Base-by-base conservation (phyloP, 2,888 invertebrate genomes). In the Phalera bucephala region DNA sequence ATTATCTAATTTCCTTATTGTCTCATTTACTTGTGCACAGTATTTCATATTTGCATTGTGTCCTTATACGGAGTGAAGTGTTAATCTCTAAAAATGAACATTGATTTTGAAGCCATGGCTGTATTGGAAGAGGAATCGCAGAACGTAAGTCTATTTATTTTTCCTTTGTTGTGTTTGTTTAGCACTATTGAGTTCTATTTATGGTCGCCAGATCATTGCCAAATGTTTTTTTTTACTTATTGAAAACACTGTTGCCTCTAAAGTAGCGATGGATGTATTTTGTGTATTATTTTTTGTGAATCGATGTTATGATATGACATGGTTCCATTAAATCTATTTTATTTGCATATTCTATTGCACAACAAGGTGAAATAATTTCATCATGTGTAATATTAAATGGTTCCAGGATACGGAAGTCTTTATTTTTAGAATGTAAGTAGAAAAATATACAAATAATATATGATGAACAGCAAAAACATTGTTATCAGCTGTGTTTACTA, bases 31-130 rank as follows among this genome's bases (percentile, higher is more conserved):
- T 85, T 89, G 88, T 25, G 14, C 14, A 39, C 32, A 21, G 38
- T 31, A 15, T 22, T 14, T 34, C 36, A 32, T 49, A 50, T 55
- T 62, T 55, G 48, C 44, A 46, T 48, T 41, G 37, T 36, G 45
- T 52, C 42, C 36, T 35, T 45, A 44, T 32, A 36, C 41, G 43
- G 39, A 15, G 27, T 21, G 5, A 10, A 21, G 41, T 35, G 4
- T 15, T 9, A 35, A 47, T 39, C 41, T 45, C 39, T 50, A 43
- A 79, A 67, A 65, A 81, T 80, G 81, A 91, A 80, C 64, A 92
- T 92, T 74, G 92, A 92, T 68, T 92, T 91, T 64, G 92, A 92
- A 75, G 86, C 91, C 48, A 91, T 92, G 91, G 86, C 92, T 59
- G 92, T 92, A 51, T 85, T 92, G 63, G 92, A 92, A 56, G 92